Evolutionary conservation across 2,888 invertebrate species (phyloP).

Genomic region (Cyrtodaria siliqua): DNA sequence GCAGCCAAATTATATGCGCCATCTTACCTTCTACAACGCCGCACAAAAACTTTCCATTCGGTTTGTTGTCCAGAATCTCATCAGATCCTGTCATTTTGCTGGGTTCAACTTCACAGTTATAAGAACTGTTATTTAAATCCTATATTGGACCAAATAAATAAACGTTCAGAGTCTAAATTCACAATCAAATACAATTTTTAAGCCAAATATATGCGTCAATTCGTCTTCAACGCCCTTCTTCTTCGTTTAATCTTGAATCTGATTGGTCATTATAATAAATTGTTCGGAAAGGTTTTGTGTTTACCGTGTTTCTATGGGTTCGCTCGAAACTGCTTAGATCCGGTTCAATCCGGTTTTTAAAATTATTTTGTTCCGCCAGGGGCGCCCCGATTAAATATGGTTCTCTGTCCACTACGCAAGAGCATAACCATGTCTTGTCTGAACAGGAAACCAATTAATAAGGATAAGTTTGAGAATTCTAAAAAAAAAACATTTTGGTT

Average conservation of each 20-base stretch:
- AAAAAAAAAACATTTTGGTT: no score
- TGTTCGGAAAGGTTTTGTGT: no score
- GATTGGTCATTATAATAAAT: constrained; percentile 8
- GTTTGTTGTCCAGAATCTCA: constrained; percentile 67
- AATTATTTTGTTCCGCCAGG: no score
- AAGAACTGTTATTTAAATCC: constrained; percentile 39
- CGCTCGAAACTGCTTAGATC: no score
- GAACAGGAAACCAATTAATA: no score
- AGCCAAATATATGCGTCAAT: background rate
- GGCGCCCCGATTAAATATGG: no score
- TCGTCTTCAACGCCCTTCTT: constrained; percentile 22
- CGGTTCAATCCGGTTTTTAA: no score
- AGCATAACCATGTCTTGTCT: no score
- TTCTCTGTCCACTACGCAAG: no score
- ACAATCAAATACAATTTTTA: background rate
- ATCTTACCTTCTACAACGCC: constrained; percentile 75
- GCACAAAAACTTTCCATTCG: constrained; percentile 66
- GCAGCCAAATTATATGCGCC: constrained; percentile 7
- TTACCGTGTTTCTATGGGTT: no score
- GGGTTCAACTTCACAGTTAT: constrained; percentile 15
- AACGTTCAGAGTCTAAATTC: no score
- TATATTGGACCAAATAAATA: constrained; percentile 16
- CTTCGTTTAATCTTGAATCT: constrained; percentile 1
- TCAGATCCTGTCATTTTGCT: constrained; percentile 63
- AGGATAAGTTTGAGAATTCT: no score